Conservation (phyloP, 2,113 vertebrate species). For the Calypte anna region DNA sequence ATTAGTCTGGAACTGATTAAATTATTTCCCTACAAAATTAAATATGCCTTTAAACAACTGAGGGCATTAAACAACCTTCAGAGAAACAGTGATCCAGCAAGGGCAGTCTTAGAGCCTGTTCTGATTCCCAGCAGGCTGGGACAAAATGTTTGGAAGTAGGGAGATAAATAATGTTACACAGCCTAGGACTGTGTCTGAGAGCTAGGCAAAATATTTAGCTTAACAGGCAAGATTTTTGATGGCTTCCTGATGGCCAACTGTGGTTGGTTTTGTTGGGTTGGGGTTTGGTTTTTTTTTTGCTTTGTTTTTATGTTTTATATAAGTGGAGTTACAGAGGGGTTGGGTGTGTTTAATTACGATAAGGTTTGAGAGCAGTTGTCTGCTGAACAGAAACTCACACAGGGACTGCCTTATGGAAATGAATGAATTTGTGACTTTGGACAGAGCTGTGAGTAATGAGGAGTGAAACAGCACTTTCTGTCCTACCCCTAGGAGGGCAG, state of each 20-base stretch:
- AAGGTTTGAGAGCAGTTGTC: background rate
- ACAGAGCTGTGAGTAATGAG: background rate
- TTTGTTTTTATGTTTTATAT: background rate
- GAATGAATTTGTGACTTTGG: background rate
- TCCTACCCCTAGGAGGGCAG: background rate
- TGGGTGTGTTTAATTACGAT: background rate
- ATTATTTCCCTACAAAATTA: background rate
- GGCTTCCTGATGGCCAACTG: background rate
- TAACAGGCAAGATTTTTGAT: background rate
- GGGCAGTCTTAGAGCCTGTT: background rate
- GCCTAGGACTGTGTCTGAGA: background rate
- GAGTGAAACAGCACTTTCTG: fast-evolving
- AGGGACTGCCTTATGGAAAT: background rate
- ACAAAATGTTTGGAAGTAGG: background rate
- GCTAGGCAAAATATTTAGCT: background rate
- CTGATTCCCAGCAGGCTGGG: background rate
- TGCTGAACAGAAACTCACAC: background rate
- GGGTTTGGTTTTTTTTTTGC: background rate
- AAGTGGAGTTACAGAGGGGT: background rate
- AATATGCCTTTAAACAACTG: background rate
- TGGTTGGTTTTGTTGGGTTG: background rate
- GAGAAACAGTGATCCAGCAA: background rate
- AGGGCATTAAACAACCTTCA: background rate
- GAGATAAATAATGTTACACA: background rate
- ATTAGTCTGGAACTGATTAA: background rate